Conservation (phyloP, 2,888 invertebrate genomes). For the Drosophila eohydei region DNA sequence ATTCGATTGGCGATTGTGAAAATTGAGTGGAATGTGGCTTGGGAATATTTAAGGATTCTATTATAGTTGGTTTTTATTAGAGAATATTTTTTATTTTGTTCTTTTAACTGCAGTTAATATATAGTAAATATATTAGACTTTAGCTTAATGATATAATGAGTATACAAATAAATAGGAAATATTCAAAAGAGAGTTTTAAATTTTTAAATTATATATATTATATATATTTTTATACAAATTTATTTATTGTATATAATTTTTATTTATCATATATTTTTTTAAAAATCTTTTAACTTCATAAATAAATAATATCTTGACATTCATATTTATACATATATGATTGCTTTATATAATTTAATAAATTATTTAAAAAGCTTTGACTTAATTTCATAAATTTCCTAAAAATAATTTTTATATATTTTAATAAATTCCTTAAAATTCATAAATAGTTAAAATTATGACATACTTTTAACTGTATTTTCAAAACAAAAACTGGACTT, state of each 20-base stretch:
- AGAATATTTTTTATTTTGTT: neutral
- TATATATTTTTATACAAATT: no score
- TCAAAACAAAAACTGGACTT: neutral
- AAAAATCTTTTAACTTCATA: no score
- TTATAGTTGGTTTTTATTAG: neutral
- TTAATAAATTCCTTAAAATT: no score
- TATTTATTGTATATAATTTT: no score
- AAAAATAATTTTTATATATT: neutral
- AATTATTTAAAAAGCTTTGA: no score
- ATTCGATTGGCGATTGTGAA: constrained; percentile 25
- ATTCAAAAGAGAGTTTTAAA: no score
- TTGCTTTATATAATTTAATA: neutral
- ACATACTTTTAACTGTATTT: neutral
- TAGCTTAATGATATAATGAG: no score
- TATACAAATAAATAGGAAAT: no score
- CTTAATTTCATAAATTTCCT: neutral
- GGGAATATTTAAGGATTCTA: neutral
- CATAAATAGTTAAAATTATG: neutral
- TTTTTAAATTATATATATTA: no score
- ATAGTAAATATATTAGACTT: no score
- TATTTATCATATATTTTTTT: no score
- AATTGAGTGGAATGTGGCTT: neutral
- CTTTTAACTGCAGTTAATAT: no score
- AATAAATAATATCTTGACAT: neutral
- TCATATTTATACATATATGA: neutral